A percentile compares a stretch with the other conserved stretches of the same genome.
Evolutionary conservation across 2,797 vertebrate genomes (phyloP).

Genomic region (Smutsia gigantea): DNA sequence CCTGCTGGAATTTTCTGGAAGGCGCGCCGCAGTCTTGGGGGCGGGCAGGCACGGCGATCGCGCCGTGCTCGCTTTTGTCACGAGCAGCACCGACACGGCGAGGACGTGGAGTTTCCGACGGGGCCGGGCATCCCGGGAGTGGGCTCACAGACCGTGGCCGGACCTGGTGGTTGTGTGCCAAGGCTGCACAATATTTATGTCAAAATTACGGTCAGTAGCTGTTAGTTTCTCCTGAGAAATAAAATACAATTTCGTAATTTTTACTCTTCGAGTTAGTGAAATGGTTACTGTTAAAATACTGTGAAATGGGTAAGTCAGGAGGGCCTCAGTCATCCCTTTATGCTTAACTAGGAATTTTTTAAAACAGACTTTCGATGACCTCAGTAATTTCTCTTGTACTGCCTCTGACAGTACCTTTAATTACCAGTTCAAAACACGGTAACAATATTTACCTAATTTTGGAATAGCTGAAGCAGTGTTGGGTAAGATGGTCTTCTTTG

Average conservation of each 20-base stretch:
- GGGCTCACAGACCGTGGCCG: too few species aligned
- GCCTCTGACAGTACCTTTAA: background rate
- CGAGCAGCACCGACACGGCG: too few species aligned
- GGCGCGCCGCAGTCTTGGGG: background rate
- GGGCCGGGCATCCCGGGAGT: too few species aligned
- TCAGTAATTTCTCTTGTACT: background rate
- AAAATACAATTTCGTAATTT: background rate
- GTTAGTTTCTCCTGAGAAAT: background rate
- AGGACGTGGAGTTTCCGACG: too few species aligned
- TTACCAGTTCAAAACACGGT: background rate
- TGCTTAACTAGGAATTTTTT: background rate
- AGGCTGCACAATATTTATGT: background rate
- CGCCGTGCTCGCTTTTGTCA: too few species aligned
- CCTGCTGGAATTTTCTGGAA: conserved; percentile 75
- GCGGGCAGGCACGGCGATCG: background rate
- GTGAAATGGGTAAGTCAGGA: background rate
- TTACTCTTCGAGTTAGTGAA: background rate
- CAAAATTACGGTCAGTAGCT: background rate
- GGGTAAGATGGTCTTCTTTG: background rate
- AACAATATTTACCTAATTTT: background rate
- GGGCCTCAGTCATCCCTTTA: background rate
- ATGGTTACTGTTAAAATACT: background rate
- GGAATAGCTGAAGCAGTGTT: background rate
- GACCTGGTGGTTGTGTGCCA: background rate
- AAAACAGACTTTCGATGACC: background rate